Evolutionary conservation across 1,140 invertebrate species (phyloP).

Genomic region (Mylabris phalerata): DNA sequence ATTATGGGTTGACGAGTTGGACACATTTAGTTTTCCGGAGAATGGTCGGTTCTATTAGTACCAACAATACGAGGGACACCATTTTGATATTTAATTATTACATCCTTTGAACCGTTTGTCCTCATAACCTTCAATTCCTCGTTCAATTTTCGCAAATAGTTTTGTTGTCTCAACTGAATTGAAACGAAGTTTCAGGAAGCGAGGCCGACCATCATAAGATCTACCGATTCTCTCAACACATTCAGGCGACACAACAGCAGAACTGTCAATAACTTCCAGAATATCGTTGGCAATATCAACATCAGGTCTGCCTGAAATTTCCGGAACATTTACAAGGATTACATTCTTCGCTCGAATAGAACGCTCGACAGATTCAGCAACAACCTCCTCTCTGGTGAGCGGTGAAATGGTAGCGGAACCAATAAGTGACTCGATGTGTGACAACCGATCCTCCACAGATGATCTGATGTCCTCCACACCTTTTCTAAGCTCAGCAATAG

Average conservation of each 20-base stretch:
- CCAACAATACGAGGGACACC: too few relatives aligned
- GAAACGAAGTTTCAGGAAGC: not conserved
- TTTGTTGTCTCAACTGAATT: not conserved
- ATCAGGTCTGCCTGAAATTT: not conserved
- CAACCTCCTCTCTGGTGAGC: not conserved
- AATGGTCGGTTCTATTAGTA: too few relatives aligned
- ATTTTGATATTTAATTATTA: too few relatives aligned
- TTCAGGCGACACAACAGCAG: slow-evolving; percentile 4
- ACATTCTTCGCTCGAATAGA: slow-evolving; percentile 2
- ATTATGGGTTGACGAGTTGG: too few relatives aligned
- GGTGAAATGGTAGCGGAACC: not conserved
- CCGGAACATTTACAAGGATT: slow-evolving; percentile 2
- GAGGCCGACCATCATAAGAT: not conserved
- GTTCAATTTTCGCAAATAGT: too few relatives aligned
- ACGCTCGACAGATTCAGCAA: slow-evolving; percentile 5
- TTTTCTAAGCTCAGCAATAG: not conserved
- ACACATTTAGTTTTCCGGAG: too few relatives aligned
- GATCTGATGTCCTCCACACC: not conserved
- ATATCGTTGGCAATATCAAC: slow-evolving; percentile 10
- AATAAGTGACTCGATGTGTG: not conserved
- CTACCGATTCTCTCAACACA: not conserved
- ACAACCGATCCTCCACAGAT: not conserved
- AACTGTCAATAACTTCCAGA: slow-evolving; percentile 3
- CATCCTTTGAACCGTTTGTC: too few relatives aligned
- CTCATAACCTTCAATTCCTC: too few relatives aligned